phyloP scores from a whole-genome alignment of 2,113 vertebrate genomes.

The Chloroceryle aenea region DNA sequence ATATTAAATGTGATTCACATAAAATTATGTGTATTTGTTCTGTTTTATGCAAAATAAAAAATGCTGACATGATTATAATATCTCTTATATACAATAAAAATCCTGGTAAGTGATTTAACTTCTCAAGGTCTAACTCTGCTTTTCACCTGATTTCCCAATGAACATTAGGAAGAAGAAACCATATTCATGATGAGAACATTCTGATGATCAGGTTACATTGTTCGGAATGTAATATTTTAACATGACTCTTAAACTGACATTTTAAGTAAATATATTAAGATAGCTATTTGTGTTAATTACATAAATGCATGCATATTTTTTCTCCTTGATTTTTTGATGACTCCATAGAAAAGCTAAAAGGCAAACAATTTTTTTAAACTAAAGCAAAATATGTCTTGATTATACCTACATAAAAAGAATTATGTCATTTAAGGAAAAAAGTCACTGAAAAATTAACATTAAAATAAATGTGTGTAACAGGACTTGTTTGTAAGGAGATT shows the following conservation, averaged over 20 bases:
- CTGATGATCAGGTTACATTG: not conserved
- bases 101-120: not conserved
- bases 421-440: not conserved
- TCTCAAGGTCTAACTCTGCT: not conserved
- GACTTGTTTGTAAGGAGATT: not conserved
- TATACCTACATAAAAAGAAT: not conserved
- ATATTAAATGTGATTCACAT: not conserved
- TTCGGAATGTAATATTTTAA: constrained; percentile 24
- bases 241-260: not conserved
- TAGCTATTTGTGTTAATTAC: constrained; percentile 12
- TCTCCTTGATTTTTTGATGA: not conserved
- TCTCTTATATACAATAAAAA: not conserved
- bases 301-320: not conserved
- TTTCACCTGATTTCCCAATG: constrained; percentile 1
- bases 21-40: constrained; percentile 14
- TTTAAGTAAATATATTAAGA: constrained; percentile 32
- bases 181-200: constrained; percentile 10
- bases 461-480: not conserved
- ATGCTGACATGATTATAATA: not conserved
- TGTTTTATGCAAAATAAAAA: constrained; percentile 11
- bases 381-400: not conserved
- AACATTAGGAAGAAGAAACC: constrained; percentile 49
- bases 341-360: not conserved
- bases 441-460: not conserved
- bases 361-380: not conserved